A percentile compares a stretch with the other conserved stretches of the same genome.
phyloP scores from a whole-genome alignment of 2,888 invertebrate genomes.

The Rhopalosiphum nymphaeae region DNA sequence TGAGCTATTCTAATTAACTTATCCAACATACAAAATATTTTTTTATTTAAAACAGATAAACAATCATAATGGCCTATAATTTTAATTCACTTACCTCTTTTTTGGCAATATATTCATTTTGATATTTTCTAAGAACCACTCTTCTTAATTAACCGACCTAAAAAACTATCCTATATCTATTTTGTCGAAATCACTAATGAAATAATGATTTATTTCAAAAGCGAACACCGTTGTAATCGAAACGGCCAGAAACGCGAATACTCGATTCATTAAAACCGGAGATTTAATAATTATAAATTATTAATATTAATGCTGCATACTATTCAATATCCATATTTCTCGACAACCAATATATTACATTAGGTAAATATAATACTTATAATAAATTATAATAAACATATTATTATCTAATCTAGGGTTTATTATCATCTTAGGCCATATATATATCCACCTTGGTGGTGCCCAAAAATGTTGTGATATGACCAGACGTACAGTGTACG shows the following conservation, averaged over 20 bases:
- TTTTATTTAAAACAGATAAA: background rate
- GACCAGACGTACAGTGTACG: background rate
- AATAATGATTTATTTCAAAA: background rate
- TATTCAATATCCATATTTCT: too few relatives aligned
- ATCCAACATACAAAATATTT: background rate
- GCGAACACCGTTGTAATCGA: too few relatives aligned
- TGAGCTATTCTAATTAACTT: background rate
- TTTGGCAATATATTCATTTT: conserved; percentile 81
- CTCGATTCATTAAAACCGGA: too few relatives aligned
- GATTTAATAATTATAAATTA: too few relatives aligned
- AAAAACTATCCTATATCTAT: background rate
- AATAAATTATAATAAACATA: too few relatives aligned
- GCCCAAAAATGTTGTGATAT: background rate
- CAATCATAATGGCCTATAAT: background rate
- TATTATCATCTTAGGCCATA: too few relatives aligned
- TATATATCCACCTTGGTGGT: too few relatives aligned
- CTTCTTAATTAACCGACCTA: background rate
- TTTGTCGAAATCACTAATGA: background rate
- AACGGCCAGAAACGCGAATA: too few relatives aligned
- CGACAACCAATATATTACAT: too few relatives aligned
- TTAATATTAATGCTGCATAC: too few relatives aligned
- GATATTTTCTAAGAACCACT: background rate
- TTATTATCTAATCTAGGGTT: too few relatives aligned
- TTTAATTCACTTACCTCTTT: conserved; percentile 74
- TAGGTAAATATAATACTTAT: too few relatives aligned